Evolutionary conservation across 2,888 invertebrate genomes (phyloP), one percentile per base, ranked within the genome.

Genomic region (Ichneumon xanthorius): DNA sequence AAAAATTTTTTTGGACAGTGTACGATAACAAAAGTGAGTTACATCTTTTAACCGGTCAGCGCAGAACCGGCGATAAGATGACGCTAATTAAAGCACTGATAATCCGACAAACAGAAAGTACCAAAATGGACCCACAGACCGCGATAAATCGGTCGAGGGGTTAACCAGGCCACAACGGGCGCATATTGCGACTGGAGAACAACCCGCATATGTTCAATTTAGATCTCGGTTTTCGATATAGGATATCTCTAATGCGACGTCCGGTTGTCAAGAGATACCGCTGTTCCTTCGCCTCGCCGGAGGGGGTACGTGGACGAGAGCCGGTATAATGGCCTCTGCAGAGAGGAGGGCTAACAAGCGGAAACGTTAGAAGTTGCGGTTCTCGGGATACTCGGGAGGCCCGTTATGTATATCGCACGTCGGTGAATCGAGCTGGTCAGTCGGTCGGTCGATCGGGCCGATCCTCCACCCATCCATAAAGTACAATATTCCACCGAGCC

Each of bases 401-500:
- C 33, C 33, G 19, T 50, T 55, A 19, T 65, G 0, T 63, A 65
- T 37, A 30, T 76, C 67, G 55, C 22, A 53, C 40, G n/a, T 11
- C 37, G 55, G 45, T 11, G 26, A 70, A 78, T 55, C 16, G 30
- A 2, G 48, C 37, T 58, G 45, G 61, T 45, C 61, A 50, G 70
- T 58, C 53, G 71, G 81, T 73, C 72, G 75, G 55, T 71, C 65
- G 68, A 45, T 61, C 61, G 19, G n/a, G 16, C 40, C 55, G 53
- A 37, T 40, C 30, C 55, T 48, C 65, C 33, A 48, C 30, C 65
- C 77, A 11, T 30, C 84, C 73, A 86, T 85, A 86, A 89, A 88
- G 79, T 84, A 87, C 86, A 86, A 90, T 90, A 88, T 88, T 67
- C 67, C 70, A 83, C 67, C 71, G 84, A 79, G 76, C 71, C 71